These are phyloP conservation scores for Eledona agricola DNA, from an alignment of 2,888 invertebrate genomes.

Conservation along the genomic window DNA sequence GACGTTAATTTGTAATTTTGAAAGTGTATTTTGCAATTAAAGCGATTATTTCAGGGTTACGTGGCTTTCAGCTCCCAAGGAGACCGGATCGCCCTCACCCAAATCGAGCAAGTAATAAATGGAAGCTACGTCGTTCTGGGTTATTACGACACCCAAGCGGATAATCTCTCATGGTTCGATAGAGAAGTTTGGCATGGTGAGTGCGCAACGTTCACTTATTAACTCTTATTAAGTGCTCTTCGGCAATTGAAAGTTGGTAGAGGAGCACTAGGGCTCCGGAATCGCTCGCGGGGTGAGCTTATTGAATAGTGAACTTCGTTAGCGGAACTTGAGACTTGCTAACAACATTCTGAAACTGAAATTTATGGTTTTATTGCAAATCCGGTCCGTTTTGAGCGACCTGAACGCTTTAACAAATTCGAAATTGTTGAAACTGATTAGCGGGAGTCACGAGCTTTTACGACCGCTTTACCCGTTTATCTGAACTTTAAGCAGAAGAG, in stretches of 20 bases:
- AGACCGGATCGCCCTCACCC: slow-evolving; percentile 97
- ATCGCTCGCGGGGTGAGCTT: slow-evolving; percentile 11
- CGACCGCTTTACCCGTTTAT: no score
- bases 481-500: background rate
- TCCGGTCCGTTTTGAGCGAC: background rate
- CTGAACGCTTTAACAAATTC: no score
- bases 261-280: slow-evolving; percentile 7
- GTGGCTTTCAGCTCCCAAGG: slow-evolving; percentile 99
- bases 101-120: slow-evolving; percentile 96
- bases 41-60: slow-evolving; percentile 76
- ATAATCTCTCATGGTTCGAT: slow-evolving; percentile 94
- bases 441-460: no score
- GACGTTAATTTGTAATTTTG: no score
- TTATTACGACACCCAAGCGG: slow-evolving; percentile 94
- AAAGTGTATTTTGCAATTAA: no score
- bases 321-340: slow-evolving; percentile 18
- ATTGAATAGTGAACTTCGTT: slow-evolving; percentile 24
- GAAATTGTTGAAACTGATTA: no score
- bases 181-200: slow-evolving; percentile 91
- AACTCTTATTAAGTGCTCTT: no score
- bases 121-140: slow-evolving; percentile 94
- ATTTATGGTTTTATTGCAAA: background rate
- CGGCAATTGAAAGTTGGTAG: slow-evolving; percentile 11
- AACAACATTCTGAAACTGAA: no score
- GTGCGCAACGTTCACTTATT: slow-evolving; percentile 48